Percentiles rank a stretch among this genome's conserved stretches.
phyloP scores from a whole-genome alignment of 64 coral and sea anemone species.

The Astreopora myriophthalma region DNA sequence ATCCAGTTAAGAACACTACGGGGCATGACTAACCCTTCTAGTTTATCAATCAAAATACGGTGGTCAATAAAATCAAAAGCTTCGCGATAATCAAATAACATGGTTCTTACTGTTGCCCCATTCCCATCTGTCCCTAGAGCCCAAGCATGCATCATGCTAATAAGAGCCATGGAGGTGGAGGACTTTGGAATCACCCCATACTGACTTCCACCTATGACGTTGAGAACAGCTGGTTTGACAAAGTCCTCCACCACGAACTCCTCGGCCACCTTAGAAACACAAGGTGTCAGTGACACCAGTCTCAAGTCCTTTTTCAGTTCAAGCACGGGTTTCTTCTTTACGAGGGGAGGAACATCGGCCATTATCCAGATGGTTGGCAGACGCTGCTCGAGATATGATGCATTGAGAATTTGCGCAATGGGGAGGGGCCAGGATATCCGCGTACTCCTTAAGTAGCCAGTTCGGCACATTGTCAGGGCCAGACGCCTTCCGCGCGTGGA shows the following conservation, averaged over 20 bases:
- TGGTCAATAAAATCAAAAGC: constrained; percentile 47
- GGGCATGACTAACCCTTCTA: not conserved
- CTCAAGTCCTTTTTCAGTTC: too few species aligned
- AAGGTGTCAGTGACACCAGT: too few species aligned
- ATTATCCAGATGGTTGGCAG: constrained; percentile 26
- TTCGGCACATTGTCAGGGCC: not conserved
- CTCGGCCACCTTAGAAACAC: too few species aligned
- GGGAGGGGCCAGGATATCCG: constrained; percentile 17
- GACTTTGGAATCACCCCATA: too few species aligned
- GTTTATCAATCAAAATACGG: not conserved
- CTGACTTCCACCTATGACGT: not conserved
- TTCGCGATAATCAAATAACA: not conserved
- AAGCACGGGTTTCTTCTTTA: not conserved
- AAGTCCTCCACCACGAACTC: not conserved
- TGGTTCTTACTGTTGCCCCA: constrained; percentile 9
- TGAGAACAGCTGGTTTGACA: constrained; percentile 3
- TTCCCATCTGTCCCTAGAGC: not conserved
- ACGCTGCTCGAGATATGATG: constrained; percentile 4
- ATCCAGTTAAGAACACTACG: constrained; percentile 6
- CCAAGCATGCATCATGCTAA: too few species aligned
- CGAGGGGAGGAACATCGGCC: not conserved
- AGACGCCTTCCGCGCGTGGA: not conserved
- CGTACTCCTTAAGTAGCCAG: constrained; percentile 24
- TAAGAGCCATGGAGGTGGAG: too few species aligned
- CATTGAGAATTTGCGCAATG: not conserved